Evolutionary conservation across 2,888 invertebrate species (phyloP), one percentile per base, ranked within the genome.

Genomic region (Cataglyphis altisquamis): DNA sequence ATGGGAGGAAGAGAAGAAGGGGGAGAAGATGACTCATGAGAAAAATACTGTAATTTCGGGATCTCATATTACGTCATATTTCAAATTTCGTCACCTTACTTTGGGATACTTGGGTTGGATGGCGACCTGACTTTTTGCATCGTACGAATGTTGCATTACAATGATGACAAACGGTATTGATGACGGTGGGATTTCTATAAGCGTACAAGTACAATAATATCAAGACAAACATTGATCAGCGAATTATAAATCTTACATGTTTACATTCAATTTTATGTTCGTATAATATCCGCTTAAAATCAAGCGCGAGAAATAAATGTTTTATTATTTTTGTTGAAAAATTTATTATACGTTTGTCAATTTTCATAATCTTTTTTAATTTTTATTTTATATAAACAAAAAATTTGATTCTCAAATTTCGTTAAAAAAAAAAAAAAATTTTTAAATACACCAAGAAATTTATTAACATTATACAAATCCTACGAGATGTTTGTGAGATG

Each of bases 21-120:
- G 57, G 15, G 39, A 62, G 45, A 8, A 25, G 36, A 60, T 62
- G 36, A 29, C 32, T 45, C 10, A 25, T 18, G 18, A 45, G 15
- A 66, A 21, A 67, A 68, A 68, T 32, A 3, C 55, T 66, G 36
- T 55, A 41, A 57, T 15, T 5, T 25, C 9, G 18, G 18, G 3
- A 18, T 70, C 21, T 21, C 60, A 57, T 29, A 32, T 15, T 39
- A 18, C 57, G 36, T 80, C 60, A 36, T 78, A 70, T 70, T 70
- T 78, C 45, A 78, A 60, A 45, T 60, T 55, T 68, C 18, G 18
- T 32, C 29, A 25, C 32, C 29, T 67, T n/a, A 25, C 1, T 52
- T 52, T 48, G n/a, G 9, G 12, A 15, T n/a, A 32, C 39, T 3
- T 25, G 25, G 25, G 25, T 36, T 36, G 4, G 25, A 66, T 25